Conservation (phyloP, 1,140 invertebrate genomes). For the Lepidurus arcticus region DNA sequence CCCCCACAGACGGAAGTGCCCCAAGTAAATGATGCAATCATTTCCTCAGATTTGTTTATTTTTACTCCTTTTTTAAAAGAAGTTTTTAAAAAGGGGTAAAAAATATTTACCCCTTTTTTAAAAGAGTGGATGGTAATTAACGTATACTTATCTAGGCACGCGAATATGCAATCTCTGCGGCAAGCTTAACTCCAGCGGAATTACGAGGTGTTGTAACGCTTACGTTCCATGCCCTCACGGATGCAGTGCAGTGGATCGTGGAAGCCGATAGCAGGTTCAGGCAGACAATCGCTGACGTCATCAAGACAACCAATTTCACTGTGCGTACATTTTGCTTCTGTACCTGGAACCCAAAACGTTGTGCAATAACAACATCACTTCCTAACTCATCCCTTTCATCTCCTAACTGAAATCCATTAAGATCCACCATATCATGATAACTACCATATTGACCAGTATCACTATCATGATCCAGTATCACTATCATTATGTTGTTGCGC, state of each 20-base stretch:
- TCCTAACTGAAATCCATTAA: too few species aligned
- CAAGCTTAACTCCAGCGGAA: neutral
- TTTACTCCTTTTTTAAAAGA: too few species aligned
- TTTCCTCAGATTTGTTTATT: too few species aligned
- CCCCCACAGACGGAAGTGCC: neutral
- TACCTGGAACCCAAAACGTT: neutral
- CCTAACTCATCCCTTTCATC: neutral
- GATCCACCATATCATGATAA: too few species aligned
- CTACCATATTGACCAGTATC: too few species aligned
- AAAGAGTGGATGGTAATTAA: too few species aligned
- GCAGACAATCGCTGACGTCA: conserved; percentile 11
- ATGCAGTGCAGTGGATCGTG: conserved; percentile 30
- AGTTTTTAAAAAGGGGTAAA: too few species aligned
- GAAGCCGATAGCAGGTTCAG: conserved; percentile 24
- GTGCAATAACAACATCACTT: neutral
- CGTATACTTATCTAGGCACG: neutral
- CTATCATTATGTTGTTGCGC: neutral
- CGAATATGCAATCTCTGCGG: neutral
- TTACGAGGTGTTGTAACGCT: conserved; percentile 22
- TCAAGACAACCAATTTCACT: conserved; percentile 27
- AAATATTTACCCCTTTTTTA: too few species aligned
- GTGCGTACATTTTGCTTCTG: conserved; percentile 2
- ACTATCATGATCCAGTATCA: neutral
- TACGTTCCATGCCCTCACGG: neutral
- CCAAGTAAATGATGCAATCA: too few species aligned